These are phyloP conservation scores for Habropoda laboriosa DNA, from an alignment of 1,140 invertebrate genomes.

Conservation along the genomic window DNA sequence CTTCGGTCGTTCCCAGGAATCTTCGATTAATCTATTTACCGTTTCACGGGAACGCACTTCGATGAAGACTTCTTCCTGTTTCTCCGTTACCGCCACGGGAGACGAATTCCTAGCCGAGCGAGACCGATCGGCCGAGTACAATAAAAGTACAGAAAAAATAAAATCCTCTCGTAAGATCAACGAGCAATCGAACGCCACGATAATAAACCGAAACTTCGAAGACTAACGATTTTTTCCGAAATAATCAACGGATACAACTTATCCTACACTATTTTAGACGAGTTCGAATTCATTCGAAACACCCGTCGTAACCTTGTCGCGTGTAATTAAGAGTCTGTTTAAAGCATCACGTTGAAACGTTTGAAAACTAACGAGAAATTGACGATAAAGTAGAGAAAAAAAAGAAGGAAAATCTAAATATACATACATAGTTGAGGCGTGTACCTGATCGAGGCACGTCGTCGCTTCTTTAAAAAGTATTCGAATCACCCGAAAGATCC, in stretches of 20 bases:
- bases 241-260: not conserved
- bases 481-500: constrained; percentile 9
- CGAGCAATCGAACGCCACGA: constrained; percentile 7
- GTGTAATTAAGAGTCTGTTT: not conserved
- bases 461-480: constrained; percentile 25
- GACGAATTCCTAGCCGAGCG: constrained; percentile 13
- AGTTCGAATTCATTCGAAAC: not conserved
- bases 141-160: too few relatives aligned
- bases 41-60: not conserved
- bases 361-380: not conserved
- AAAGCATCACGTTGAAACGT: not conserved
- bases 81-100: not conserved
- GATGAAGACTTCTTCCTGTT: not conserved
- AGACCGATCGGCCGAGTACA: constrained; percentile 4
- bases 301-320: not conserved
- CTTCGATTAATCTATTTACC: not conserved
- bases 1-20: not conserved
- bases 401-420: not conserved
- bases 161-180: constrained; percentile 4
- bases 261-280: not conserved
- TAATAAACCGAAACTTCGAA: constrained; percentile 26
- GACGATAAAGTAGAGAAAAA: too few relatives aligned
- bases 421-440: not conserved
- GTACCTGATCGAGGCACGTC: not conserved
- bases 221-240: constrained; percentile 27